Conservation (phyloP, 2,797 vertebrate genomes). For the Oreochromis grahami region DNA sequence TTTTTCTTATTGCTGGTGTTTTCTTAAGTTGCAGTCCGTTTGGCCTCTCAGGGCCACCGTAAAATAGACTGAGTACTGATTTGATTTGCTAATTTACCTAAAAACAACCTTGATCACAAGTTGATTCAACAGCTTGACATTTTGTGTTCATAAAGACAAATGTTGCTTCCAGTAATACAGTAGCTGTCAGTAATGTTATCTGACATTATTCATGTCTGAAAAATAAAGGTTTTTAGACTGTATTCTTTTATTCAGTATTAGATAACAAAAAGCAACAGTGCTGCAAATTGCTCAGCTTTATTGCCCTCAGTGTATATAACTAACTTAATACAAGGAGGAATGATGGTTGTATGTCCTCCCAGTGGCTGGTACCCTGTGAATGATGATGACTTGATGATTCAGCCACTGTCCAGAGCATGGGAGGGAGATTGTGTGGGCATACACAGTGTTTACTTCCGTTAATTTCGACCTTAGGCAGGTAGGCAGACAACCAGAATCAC, state of each 20-base stretch:
- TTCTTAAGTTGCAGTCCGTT: neutral
- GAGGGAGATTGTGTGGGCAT: neutral
- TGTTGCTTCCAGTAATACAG: neutral
- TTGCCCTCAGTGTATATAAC: neutral
- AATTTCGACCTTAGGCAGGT: neutral
- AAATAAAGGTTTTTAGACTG: neutral
- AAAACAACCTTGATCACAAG: neutral
- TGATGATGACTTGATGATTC: neutral
- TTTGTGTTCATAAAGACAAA: neutral
- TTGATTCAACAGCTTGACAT: neutral
- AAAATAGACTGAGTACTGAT: neutral
- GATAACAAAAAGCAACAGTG: neutral
- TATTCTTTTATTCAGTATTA: neutral
- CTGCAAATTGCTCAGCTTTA: neutral
- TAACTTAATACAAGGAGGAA: constrained; percentile 26
- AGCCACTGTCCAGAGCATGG: neutral
- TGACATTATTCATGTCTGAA: neutral
- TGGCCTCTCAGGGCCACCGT: neutral
- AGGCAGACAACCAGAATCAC: neutral
- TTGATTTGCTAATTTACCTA: neutral
- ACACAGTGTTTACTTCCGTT: neutral
- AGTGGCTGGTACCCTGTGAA: neutral
- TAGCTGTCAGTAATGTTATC: neutral
- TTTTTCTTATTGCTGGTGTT: neutral
- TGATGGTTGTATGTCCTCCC: neutral